phyloP scores from a whole-genome alignment of 1,140 invertebrate species.

The Drosophila orena region DNA sequence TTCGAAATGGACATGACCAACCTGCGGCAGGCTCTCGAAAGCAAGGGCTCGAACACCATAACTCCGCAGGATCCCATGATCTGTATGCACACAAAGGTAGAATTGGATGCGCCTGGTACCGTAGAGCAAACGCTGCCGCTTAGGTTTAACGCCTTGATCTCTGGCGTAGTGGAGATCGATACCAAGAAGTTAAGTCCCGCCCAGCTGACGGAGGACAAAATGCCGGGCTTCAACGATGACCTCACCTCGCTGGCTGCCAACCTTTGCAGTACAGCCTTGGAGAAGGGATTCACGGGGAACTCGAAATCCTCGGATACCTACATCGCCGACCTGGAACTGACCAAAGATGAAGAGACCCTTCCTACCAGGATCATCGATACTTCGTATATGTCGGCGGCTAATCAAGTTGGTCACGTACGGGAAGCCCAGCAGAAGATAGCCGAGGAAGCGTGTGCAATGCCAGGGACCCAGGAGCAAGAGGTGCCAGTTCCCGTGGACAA shows the following conservation, averaged over 20 bases:
- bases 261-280: slow-evolving; percentile 68
- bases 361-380: not conserved
- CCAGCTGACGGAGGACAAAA: slow-evolving; percentile 26
- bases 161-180: slow-evolving; percentile 65
- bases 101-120: slow-evolving; percentile 12
- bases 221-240: slow-evolving; percentile 62
- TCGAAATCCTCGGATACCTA: not conserved
- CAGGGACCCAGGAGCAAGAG: slow-evolving; percentile 8
- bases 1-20: slow-evolving; percentile 81
- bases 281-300: slow-evolving; percentile 46
- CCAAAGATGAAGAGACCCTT: not conserved
- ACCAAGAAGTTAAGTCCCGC: slow-evolving; percentile 38
- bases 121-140: slow-evolving; percentile 33
- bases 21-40: slow-evolving; percentile 47
- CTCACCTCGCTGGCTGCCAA: slow-evolving; percentile 72
- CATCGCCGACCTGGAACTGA: slow-evolving; percentile 2
- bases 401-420: not conserved
- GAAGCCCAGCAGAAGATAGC: not conserved
- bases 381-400: not conserved
- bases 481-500: slow-evolving; percentile 17
- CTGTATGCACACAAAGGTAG: slow-evolving; percentile 55
- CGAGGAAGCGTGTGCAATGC: not conserved
- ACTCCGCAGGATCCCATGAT: slow-evolving; percentile 31
- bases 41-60: not conserved
- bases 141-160: slow-evolving; percentile 66